These are phyloP conservation scores for Siniperca knerii DNA, from an alignment of 2,113 vertebrate species.

Conservation along the genomic window DNA sequence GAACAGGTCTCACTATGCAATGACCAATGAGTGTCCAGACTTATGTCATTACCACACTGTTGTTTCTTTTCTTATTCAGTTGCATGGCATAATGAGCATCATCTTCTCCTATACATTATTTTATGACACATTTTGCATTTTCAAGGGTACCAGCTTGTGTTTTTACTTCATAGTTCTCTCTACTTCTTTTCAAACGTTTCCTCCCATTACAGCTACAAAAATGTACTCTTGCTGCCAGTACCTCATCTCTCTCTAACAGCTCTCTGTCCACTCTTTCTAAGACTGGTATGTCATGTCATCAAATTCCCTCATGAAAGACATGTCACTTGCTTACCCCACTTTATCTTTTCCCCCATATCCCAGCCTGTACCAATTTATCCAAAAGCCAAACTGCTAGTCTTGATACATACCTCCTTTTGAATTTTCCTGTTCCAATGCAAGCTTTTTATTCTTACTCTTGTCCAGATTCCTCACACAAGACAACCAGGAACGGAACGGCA, in stretches of 20 bases:
- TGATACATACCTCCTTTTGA: background rate
- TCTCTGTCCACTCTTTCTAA: slow-evolving; percentile 92
- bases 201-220: slow-evolving; percentile 88
- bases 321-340: slow-evolving; percentile 12
- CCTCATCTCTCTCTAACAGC: slow-evolving; percentile 91
- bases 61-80: background rate
- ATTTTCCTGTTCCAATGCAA: slow-evolving; percentile 36
- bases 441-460: slow-evolving; percentile 41
- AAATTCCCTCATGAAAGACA: slow-evolving; percentile 23
- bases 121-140: slow-evolving; percentile 24
- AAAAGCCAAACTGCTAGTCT: slow-evolving; percentile 3
- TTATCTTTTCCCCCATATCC: background rate
- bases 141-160: slow-evolving; percentile 14
- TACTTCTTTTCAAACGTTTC: slow-evolving; percentile 27
- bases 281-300: slow-evolving; percentile 87
- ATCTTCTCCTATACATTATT: slow-evolving; percentile 26
- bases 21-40: slow-evolving; percentile 15
- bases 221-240: slow-evolving; percentile 87
- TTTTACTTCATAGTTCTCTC: slow-evolving; percentile 1
- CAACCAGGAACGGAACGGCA: slow-evolving; percentile 89
- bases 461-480: slow-evolving; percentile 87
- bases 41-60: background rate
- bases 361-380: background rate
- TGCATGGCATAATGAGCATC: slow-evolving; percentile 16
- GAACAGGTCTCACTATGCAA: slow-evolving; percentile 89